Evolutionary conservation across 2,888 invertebrate genomes (phyloP).

Genomic region (Zygothrica quintamaculata): DNA sequence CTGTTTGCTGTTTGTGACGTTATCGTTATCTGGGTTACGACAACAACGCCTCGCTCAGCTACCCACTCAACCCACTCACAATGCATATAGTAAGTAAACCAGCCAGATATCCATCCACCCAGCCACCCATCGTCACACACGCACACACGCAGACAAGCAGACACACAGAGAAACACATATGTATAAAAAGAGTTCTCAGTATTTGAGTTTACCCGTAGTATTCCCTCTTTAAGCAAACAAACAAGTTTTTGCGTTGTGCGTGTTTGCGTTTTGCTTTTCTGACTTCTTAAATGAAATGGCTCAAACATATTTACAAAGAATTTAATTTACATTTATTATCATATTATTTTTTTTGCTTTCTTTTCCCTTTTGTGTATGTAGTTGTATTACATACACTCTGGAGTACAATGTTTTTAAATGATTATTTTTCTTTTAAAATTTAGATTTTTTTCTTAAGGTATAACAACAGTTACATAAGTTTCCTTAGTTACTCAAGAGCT

Average conservation of each 20-base stretch:
- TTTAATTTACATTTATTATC: conserved; percentile 42
- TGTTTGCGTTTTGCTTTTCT: conserved; percentile 26
- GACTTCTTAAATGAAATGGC: conserved; percentile 27
- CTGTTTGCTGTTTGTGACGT: conserved; percentile 44
- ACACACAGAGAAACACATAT: not conserved
- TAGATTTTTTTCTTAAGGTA: too few relatives aligned
- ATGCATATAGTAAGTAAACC: too few relatives aligned
- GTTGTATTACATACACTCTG: too few relatives aligned
- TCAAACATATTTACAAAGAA: conserved; percentile 22
- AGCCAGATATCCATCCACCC: not conserved
- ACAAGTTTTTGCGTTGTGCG: conserved; percentile 26
- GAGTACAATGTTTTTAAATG: too few relatives aligned
- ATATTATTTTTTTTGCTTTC: not conserved
- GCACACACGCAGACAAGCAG: not conserved
- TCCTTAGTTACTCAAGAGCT: too few relatives aligned
- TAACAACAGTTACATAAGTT: too few relatives aligned
- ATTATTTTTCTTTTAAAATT: too few relatives aligned
- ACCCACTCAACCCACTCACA: conserved; percentile 1
- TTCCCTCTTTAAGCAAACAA: conserved; percentile 18
- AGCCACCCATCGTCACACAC: not conserved
- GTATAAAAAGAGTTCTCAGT: conserved; percentile 11
- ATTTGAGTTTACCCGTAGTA: conserved; percentile 27
- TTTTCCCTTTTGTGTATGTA: too few relatives aligned
- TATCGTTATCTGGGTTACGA: conserved; percentile 46
- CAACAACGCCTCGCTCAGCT: conserved; percentile 26